Percentiles rank a stretch among this genome's conserved stretches.
These are phyloP conservation scores for Gasterosteus aculeatus DNA, from an alignment of 2,113 vertebrate species.

Conservation along the genomic window DNA sequence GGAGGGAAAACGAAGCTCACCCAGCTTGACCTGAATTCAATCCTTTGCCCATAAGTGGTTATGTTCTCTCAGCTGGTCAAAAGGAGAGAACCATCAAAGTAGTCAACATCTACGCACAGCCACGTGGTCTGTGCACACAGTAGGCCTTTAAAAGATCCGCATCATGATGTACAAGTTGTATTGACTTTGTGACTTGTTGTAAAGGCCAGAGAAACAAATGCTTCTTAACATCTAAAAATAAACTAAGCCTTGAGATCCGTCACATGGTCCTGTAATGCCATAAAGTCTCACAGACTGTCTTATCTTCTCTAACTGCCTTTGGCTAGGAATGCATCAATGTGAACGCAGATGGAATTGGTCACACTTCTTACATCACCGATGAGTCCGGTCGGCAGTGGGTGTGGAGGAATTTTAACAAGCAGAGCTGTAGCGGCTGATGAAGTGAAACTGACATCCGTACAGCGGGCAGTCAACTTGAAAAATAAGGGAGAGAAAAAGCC, in stretches of 20 bases:
- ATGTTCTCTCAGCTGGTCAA: constrained; percentile 29
- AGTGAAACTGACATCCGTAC: constrained; percentile 54
- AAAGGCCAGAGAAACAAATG: too few relatives aligned
- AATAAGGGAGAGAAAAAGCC: constrained; percentile 28
- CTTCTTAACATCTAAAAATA: background rate
- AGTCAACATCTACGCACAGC: background rate
- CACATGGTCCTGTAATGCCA: background rate
- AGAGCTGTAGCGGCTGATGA: constrained; percentile 23
- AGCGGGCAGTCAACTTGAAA: constrained; percentile 40
- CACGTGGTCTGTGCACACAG: background rate
- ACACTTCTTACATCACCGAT: background rate
- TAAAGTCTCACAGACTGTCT: background rate
- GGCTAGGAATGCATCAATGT: background rate
- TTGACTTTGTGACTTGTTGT: background rate
- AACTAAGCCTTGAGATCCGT: background rate
- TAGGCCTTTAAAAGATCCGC: background rate
- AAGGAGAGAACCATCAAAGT: background rate
- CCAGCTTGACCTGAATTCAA: background rate
- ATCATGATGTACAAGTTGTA: background rate
- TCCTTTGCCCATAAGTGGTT: background rate
- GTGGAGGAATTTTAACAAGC: constrained; percentile 64
- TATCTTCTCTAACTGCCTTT: background rate
- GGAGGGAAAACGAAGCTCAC: background rate
- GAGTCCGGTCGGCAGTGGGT: background rate
- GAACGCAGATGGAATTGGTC: background rate